phyloP scores from a whole-genome alignment of 2,113 vertebrate species.

The Neogale vison region DNA sequence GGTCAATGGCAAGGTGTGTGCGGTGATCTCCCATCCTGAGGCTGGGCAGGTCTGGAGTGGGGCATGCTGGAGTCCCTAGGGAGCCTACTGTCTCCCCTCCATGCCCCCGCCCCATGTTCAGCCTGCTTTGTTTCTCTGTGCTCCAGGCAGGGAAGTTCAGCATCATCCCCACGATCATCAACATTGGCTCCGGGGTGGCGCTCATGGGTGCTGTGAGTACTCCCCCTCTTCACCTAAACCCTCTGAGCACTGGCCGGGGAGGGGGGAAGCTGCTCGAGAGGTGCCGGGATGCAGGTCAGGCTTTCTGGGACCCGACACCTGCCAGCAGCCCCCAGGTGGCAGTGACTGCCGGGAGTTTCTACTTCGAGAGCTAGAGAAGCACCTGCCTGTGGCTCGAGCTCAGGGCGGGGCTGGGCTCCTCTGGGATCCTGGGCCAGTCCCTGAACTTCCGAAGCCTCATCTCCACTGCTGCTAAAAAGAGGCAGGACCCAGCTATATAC shows the following conservation, averaged over 20 bases:
- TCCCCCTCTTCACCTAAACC: background rate
- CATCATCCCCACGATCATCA: constrained; percentile 95
- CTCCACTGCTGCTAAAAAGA: background rate
- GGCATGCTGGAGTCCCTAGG: background rate
- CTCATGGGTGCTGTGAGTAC: constrained; percentile 94
- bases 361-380: background rate
- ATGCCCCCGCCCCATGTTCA: background rate
- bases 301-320: background rate
- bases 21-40: rapidly evolving
- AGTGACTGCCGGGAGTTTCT: background rate
- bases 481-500: background rate
- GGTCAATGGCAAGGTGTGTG: constrained; percentile 93
- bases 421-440: background rate
- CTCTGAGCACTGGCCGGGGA: rapidly evolving
- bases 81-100: background rate
- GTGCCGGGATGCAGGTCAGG: background rate
- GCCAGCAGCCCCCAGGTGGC: background rate
- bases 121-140: background rate
- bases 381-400: background rate
- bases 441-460: background rate
- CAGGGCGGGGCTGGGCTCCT: background rate
- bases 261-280: background rate
- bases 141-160: constrained; percentile 96
- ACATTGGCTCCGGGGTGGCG: constrained; percentile 93
- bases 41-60: background rate